These are phyloP conservation scores for Drosophila putrida DNA, from an alignment of 2,888 invertebrate genomes.

Conservation along the genomic window DNA sequence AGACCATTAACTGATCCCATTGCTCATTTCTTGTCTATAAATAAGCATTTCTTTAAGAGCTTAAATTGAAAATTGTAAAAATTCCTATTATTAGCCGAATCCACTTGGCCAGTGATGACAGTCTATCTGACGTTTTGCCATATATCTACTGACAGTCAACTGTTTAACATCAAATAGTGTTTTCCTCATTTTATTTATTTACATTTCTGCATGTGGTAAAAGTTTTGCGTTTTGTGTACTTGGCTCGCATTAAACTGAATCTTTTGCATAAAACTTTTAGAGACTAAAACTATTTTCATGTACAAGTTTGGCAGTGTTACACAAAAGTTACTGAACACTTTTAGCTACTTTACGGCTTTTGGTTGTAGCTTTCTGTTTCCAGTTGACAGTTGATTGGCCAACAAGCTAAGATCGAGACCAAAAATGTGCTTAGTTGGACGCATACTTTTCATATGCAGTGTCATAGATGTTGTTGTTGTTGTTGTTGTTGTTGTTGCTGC, in stretches of 20 bases:
- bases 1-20: not conserved
- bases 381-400: conserved; percentile 3
- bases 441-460: conserved; percentile 26
- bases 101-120: not conserved
- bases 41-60: not conserved
- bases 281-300: conserved; percentile 9
- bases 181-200: conserved; percentile 15
- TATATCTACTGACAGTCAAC: not conserved
- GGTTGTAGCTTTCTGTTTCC: not conserved
- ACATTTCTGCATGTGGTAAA: conserved; percentile 13
- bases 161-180: not conserved
- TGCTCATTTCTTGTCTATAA: not conserved
- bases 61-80: not conserved
- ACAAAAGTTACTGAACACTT: conserved; percentile 33
- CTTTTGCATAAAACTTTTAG: conserved; percentile 9
- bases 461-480: not conserved
- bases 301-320: conserved; percentile 29
- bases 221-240: conserved; percentile 3
- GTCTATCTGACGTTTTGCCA: not conserved
- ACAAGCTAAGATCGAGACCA: not conserved
- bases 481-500: conserved; percentile 21
- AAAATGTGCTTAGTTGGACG: not conserved
- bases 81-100: not conserved
- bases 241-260: not conserved
- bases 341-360: not conserved